Evolutionary conservation across 1,140 invertebrate genomes (phyloP).

Genomic region (Musca vetustissima): DNA sequence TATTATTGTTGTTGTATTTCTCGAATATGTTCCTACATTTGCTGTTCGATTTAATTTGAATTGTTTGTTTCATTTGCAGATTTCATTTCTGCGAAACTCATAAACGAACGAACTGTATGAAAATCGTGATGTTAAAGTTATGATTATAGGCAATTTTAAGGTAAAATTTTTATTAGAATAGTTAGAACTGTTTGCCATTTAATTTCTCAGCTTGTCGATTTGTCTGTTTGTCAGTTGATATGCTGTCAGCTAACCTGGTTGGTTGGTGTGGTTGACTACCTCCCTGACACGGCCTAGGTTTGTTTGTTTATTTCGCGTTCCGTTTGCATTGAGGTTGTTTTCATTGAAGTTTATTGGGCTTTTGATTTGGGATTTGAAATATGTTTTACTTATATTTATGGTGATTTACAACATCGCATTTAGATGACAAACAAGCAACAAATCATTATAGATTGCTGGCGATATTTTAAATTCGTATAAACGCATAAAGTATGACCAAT

Average conservation of each 20-base stretch:
- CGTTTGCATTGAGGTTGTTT: constrained; percentile 8
- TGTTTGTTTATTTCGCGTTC: no score
- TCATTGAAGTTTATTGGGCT: constrained; percentile 6
- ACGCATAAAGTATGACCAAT: no score
- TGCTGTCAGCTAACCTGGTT: no score
- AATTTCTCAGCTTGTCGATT: no score
- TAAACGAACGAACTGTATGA: background rate
- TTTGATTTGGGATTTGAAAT: constrained; percentile 15
- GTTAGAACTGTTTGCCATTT: background rate
- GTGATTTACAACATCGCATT: constrained; percentile 20
- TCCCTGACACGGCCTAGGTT: no score
- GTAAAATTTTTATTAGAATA: constrained; percentile 1
- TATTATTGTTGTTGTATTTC: background rate
- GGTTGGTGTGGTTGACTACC: no score
- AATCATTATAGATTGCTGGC: constrained; percentile 11
- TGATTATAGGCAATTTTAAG: background rate
- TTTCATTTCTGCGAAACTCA: background rate
- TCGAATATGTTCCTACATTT: no score
- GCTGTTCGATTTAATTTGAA: background rate
- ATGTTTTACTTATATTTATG: constrained; percentile 20
- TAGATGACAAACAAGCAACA: constrained; percentile 23
- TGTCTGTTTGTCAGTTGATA: no score
- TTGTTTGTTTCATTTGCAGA: no score
- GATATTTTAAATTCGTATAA: no score
- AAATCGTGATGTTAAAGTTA: constrained; percentile 21